phyloP scores from a whole-genome alignment of 2,888 invertebrate species.

The Epistrophe grossulariae region DNA sequence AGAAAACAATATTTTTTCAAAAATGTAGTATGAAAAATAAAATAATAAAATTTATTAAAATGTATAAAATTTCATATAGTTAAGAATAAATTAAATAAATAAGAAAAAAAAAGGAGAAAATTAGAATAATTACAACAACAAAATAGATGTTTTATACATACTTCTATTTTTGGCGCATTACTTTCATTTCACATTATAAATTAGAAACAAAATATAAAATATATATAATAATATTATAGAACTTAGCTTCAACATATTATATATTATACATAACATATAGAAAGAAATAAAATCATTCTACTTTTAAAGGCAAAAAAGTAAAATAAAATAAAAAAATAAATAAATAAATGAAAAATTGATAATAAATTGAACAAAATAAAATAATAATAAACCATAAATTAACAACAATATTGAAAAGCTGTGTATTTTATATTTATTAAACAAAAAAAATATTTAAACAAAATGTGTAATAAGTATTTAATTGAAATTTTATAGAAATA shows the following conservation, averaged over 20 bases:
- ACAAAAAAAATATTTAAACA: constrained; percentile 35
- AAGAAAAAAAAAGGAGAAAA: constrained; percentile 22
- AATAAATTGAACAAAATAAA: constrained; percentile 9
- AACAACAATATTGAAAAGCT: constrained; percentile 43
- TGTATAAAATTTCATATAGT: constrained; percentile 60
- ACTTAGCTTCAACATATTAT: constrained; percentile 24
- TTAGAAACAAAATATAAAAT: constrained; percentile 4
- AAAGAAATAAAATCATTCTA: not conserved
- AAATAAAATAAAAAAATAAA: not conserved
- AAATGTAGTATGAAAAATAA: constrained; percentile 64
- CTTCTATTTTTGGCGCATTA: constrained; percentile 44
- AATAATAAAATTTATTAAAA: constrained; percentile 27
- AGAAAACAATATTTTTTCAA: constrained; percentile 69
- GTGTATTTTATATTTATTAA: constrained; percentile 63
- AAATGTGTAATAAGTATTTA: constrained; percentile 52
- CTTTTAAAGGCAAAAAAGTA: constrained; percentile 1
- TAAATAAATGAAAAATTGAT: constrained; percentile 16
- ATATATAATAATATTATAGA: not conserved
- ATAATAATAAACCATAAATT: constrained; percentile 22
- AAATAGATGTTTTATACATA: constrained; percentile 46
- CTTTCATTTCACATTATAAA: constrained; percentile 37
- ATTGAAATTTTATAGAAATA: constrained; percentile 43
- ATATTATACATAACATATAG: not conserved
- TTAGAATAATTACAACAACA: constrained; percentile 61
- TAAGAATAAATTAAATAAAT: constrained; percentile 65